phyloP scores from a whole-genome alignment of 2,797 vertebrate genomes.

The Gallinago solitaria region DNA sequence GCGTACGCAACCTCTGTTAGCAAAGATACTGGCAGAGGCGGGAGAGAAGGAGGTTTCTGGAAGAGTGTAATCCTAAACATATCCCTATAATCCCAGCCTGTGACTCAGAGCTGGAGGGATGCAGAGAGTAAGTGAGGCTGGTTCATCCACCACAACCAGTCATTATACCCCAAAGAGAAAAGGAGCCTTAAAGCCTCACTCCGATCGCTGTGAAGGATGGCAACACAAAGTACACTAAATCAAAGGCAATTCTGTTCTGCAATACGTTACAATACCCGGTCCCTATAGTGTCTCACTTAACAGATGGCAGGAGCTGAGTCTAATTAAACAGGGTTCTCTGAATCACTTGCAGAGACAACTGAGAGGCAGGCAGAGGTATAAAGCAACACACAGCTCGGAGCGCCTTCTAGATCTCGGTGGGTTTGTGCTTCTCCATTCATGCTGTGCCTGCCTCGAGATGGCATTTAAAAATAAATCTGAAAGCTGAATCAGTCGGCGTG shows the following conservation, averaged over 20 bases:
- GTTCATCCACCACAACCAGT: not conserved
- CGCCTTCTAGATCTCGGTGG: not conserved
- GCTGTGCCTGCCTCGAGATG: fast-evolving
- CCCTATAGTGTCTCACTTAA: not conserved
- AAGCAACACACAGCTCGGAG: not conserved
- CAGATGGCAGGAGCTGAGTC: constrained; percentile 5
- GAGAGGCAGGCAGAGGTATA: not conserved
- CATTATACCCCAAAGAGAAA: not conserved
- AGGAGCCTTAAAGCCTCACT: not conserved
- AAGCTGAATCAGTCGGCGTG: not conserved
- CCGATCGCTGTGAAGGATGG: not conserved
- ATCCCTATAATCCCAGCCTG: not conserved
- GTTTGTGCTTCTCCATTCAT: not conserved
- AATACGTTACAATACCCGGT: not conserved
- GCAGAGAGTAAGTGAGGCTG: not conserved
- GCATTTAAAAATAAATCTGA: not conserved
- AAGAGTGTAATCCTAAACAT: constrained; percentile 10
- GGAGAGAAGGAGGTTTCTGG: not conserved
- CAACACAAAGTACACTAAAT: not conserved
- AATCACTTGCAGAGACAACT: not conserved
- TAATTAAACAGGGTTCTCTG: constrained; percentile 31
- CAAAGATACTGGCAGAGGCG: not conserved
- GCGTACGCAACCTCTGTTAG: not conserved
- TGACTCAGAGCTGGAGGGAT: not conserved
- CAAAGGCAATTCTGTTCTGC: not conserved